Base-by-base conservation (phyloP, 2,888 invertebrate genomes). In the Macropis europaea region DNA sequence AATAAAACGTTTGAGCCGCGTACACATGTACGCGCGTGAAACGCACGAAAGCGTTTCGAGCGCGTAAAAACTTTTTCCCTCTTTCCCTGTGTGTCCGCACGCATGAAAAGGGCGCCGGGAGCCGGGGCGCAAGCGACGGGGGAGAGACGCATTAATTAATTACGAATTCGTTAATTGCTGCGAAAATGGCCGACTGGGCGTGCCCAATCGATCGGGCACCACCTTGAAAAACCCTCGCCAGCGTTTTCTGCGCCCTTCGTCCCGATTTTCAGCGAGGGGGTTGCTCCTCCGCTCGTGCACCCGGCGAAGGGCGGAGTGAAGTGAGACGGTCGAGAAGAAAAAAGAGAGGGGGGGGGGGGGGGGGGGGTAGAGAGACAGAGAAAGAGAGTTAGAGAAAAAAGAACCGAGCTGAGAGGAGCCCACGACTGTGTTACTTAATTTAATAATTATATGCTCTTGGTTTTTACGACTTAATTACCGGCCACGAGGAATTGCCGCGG, bases 121-220 rank as follows among this genome's bases (percentile, higher is more conserved):
- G 19, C 7, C 52, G 15, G 40, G 19, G 45, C 13, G n/a, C 32
- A 15, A 56, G 64, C 48, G 32, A 42, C 34, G 5, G 40, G 24
- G 24, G 42, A 15, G 32, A 13, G 30, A 36, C 71, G 82, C 82
- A 84, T 86, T 85, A 83, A 85, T 84, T 85, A 85, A 86, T 83
- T 85, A 82, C 77, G 78, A 84, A 86, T 85, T 84, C 80, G 82
- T 81, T 85, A 85, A 85, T 84, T 86, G 82, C 76, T 63, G 79
- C 82, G 79, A 85, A 86, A 82, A 85, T 85, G 86, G 85, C 86
- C 84, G 86, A 78, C 83, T 82, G 84, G 86, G 85, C 86, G 85
- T 80, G 82, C 80, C 79, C 72, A 71, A 82, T 86, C 86, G 79
- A 85, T 84, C 76, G 69, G 43, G 57, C 45, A 73, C 78, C 70